A percentile compares a stretch with the other conserved stretches of the same genome.
Evolutionary conservation across 2,888 invertebrate species (phyloP).

Genomic region (Acleris cristana): DNA sequence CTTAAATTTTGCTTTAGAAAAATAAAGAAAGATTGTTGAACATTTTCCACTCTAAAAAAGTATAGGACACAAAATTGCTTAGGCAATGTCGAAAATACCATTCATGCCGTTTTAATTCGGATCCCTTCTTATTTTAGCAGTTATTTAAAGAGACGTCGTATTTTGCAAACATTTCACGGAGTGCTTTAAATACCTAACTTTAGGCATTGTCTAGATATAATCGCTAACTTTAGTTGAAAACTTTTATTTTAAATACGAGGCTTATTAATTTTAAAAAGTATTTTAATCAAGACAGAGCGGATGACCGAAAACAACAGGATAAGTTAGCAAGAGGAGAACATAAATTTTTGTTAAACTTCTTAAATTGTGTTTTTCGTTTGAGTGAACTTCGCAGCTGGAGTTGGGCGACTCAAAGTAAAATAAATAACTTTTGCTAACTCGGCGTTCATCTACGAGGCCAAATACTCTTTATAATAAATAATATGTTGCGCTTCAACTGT

Average conservation of each 20-base stretch:
- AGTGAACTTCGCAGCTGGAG: constrained; percentile 50
- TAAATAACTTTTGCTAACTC: constrained; percentile 52
- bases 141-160: no score
- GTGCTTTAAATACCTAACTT: no score
- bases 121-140: no score
- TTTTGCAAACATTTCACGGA: no score
- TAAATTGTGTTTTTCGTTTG: constrained; percentile 60
- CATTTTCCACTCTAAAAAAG: no score
- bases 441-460: constrained; percentile 46
- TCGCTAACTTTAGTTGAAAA: constrained; percentile 17
- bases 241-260: constrained; percentile 27
- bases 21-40: no score
- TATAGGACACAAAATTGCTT: no score
- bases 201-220: constrained; percentile 11
- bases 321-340: constrained; percentile 46
- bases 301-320: constrained; percentile 50
- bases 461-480: constrained; percentile 37
- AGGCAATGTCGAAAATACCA: no score
- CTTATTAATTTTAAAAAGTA: constrained; percentile 41
- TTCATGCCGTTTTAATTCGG: no score
- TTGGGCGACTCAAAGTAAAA: constrained; percentile 42
- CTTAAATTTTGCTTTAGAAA: no score
- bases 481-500: constrained; percentile 37
- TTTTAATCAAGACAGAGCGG: constrained; percentile 54
- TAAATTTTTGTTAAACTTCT: constrained; percentile 54